A percentile compares a stretch with the other conserved stretches of the same genome.
Conservation (phyloP, 2,797 vertebrate species). For the Rhynchonycteris naso region DNA sequence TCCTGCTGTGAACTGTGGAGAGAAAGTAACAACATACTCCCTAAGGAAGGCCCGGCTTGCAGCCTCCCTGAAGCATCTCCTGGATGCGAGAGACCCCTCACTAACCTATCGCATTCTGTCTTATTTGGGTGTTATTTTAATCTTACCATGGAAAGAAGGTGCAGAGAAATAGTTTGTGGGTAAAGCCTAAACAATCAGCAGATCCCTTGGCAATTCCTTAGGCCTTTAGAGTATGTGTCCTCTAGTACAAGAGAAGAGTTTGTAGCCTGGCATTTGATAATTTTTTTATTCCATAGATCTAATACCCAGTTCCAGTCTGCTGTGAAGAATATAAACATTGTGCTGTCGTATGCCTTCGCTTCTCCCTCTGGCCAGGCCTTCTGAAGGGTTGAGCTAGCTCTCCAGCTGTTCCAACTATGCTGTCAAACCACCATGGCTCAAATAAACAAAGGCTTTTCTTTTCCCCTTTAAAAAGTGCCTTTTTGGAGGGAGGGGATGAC, state of each 20-base stretch:
- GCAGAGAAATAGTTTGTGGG: neutral
- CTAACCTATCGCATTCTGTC: neutral
- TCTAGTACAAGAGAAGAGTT: neutral
- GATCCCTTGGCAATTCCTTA: neutral
- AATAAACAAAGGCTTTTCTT: constrained; percentile 33
- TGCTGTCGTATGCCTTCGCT: neutral
- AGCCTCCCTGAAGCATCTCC: neutral
- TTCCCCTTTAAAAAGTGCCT: neutral
- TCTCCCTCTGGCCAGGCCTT: constrained; percentile 4
- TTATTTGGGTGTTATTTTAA: neutral
- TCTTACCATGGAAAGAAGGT: neutral
- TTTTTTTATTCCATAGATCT: neutral
- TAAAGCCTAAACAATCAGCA: neutral
- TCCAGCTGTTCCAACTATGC: constrained; percentile 53
- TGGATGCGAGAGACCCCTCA: neutral
- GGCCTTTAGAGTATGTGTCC: neutral
- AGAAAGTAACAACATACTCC: neutral
- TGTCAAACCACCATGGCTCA: constrained; percentile 53
- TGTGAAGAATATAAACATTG: neutral
- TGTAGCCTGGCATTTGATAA: neutral
- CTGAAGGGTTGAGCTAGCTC: neutral
- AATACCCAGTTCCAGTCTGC: neutral
- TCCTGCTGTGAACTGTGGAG: neutral
- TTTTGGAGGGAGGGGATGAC: neutral
- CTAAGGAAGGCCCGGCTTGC: neutral